A percentile compares a stretch with the other conserved stretches of the same genome.
Conservation (phyloP, 2,113 vertebrate genomes). For the Poeciliopsis turrubarensis region DNA sequence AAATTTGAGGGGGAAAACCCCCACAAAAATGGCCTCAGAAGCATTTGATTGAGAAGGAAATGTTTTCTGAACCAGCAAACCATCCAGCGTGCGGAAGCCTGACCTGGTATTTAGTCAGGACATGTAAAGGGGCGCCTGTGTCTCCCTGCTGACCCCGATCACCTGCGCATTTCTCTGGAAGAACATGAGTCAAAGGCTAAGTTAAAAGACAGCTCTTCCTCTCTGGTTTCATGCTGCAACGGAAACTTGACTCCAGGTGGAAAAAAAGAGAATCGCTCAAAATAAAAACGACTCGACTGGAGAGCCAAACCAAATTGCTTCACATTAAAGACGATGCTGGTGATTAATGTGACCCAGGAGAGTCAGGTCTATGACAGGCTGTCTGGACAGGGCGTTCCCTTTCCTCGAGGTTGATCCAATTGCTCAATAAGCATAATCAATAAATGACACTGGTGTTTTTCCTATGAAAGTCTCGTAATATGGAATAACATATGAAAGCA, state of each 20-base stretch:
- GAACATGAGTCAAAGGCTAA: background rate
- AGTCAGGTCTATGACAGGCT: conserved; percentile 4
- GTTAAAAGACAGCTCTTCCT: conserved; percentile 1
- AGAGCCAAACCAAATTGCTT: background rate
- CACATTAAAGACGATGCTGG: background rate
- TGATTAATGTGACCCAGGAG: background rate
- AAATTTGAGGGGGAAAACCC: background rate
- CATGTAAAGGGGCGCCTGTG: background rate
- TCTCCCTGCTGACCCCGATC: conserved; percentile 15
- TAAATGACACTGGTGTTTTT: background rate
- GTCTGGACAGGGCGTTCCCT: conserved; percentile 13
- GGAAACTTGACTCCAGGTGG: conserved; percentile 7
- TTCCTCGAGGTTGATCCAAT: conserved; percentile 5
- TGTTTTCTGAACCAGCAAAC: background rate
- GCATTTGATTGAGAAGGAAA: background rate
- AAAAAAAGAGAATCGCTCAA: conserved; percentile 7
- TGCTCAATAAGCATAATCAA: conserved; percentile 24
- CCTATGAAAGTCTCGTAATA: background rate
- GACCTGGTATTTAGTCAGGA: conserved; percentile 15
- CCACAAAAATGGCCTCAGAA: background rate
- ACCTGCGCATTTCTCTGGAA: background rate
- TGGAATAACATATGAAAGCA: too few relatives aligned
- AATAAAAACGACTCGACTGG: background rate
- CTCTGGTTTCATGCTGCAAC: conserved; percentile 3
- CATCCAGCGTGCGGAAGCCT: background rate